A percentile compares a stretch with the other conserved stretches of the same genome.
phyloP scores from a whole-genome alignment of 2,888 invertebrate genomes.

The Tillus elongatus region DNA sequence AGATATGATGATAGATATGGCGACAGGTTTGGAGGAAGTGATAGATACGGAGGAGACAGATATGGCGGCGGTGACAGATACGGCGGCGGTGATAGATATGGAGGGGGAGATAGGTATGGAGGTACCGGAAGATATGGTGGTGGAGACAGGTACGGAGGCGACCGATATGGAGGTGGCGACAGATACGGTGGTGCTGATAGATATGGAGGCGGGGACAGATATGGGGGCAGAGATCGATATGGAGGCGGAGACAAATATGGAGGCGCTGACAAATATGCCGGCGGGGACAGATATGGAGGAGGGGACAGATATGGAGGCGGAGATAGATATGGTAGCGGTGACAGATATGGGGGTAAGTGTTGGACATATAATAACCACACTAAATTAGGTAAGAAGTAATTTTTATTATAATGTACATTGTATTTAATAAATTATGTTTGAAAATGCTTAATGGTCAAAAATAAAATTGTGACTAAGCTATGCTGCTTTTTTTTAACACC shows the following conservation, averaged over 20 bases:
- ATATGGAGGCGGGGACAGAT: slow-evolving; percentile 38
- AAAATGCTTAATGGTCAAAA: too few relatives aligned
- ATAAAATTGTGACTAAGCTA: too few relatives aligned
- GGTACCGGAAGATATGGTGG: slow-evolving; percentile 31
- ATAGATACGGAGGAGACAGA: slow-evolving; percentile 35
- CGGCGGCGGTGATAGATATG: slow-evolving; percentile 22
- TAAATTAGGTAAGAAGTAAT: too few relatives aligned
- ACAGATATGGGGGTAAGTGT: slow-evolving; percentile 21
- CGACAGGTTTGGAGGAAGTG: slow-evolving; percentile 29
- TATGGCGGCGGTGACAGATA: slow-evolving; percentile 29
- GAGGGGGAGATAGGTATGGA: slow-evolving; percentile 27
- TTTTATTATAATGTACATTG: too few relatives aligned
- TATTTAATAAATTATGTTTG: too few relatives aligned
- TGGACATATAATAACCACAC: not conserved
- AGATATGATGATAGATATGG: slow-evolving; percentile 23
- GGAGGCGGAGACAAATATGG: slow-evolving; percentile 36
- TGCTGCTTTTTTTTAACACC: too few relatives aligned
- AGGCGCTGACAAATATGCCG: slow-evolving; percentile 23
- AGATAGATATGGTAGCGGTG: slow-evolving; percentile 30
- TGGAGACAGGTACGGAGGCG: slow-evolving; percentile 13
- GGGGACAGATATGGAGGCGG: slow-evolving; percentile 20
- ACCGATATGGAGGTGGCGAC: slow-evolving; percentile 25
- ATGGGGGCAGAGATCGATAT: slow-evolving; percentile 29
- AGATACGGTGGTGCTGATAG: slow-evolving; percentile 29
- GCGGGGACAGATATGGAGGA: slow-evolving; percentile 22